Conservation (phyloP, 2,888 invertebrate species). For the Magallana nippona region DNA sequence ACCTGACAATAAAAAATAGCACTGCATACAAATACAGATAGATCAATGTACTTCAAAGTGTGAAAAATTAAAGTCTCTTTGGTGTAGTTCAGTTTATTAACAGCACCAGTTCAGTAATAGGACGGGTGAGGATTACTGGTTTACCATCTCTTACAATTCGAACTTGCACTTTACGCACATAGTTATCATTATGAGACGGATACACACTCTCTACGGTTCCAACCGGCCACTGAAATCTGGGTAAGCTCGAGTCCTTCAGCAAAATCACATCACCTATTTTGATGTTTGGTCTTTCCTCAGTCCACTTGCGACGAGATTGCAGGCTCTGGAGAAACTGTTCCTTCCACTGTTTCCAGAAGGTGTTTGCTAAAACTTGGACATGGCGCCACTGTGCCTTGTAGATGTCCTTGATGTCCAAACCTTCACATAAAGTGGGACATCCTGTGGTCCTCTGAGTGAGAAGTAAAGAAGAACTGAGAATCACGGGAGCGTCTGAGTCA, state of each 20-base stretch:
- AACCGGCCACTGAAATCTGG: background rate
- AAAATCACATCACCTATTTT: constrained; percentile 1
- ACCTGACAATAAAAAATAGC: background rate
- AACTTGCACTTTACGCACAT: background rate
- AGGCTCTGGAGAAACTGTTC: background rate
- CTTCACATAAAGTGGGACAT: too few species aligned
- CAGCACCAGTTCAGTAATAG: constrained; percentile 1
- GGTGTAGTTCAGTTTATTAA: background rate
- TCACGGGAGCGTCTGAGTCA: constrained; percentile 33
- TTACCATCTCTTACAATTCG: too few species aligned
- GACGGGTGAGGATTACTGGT: background rate
- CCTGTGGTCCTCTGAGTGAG: too few species aligned
- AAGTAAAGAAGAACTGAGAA: constrained; percentile 21
- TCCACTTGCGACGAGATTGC: background rate
- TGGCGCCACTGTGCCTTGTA: too few species aligned
- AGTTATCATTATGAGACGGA: background rate
- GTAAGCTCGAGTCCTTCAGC: background rate
- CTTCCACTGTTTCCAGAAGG: background rate
- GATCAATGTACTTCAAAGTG: background rate
- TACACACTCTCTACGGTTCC: background rate
- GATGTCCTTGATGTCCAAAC: too few species aligned
- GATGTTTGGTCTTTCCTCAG: background rate
- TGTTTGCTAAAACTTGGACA: too few species aligned
- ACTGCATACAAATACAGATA: background rate
- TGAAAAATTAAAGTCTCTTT: background rate